Conservation (phyloP, 2,113 vertebrate genomes). For the Sebastes fasciatus region DNA sequence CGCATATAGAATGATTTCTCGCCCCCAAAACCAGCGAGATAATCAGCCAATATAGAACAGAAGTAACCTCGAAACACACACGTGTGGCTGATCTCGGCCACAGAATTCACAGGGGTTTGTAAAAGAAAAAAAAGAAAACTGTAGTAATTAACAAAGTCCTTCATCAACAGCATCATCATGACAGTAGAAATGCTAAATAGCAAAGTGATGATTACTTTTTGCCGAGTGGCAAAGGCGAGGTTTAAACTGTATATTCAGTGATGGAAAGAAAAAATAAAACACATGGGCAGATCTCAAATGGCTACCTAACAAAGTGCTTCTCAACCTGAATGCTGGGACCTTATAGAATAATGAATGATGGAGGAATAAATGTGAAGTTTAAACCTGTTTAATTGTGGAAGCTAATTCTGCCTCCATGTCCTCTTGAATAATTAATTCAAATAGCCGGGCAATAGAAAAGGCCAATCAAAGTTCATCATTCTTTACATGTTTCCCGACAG, state of each 20-base stretch:
- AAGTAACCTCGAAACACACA: conserved; percentile 82
- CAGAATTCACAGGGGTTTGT: conserved; percentile 85
- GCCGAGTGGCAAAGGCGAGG: conserved; percentile 84
- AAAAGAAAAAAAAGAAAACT: conserved; percentile 51
- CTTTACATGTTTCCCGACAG: conserved; percentile 27
- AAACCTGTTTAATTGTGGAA: conserved; percentile 1
- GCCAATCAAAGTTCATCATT: conserved; percentile 20
- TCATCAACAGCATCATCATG: conserved; percentile 70
- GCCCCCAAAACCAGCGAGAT: conserved; percentile 80
- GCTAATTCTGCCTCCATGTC: not conserved
- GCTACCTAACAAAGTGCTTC: conserved; percentile 52
- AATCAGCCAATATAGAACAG: conserved; percentile 82
- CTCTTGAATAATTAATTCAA: conserved; percentile 15
- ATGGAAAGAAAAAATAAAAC: conserved; percentile 78
- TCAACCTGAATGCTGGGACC: conserved; percentile 45
- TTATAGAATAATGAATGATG: not conserved
- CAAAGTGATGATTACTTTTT: conserved; percentile 81
- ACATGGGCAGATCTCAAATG: conserved; percentile 61
- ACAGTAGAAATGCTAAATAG: conserved; percentile 71
- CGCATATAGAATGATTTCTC: conserved; percentile 82
- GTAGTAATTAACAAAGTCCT: conserved; percentile 67
- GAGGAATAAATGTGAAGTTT: not conserved
- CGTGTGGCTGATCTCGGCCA: conserved; percentile 74
- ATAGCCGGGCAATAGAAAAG: not conserved
- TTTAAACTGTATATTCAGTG: conserved; percentile 90